Conservation (phyloP, 2,888 invertebrate species). For the Tigriopus californicus region DNA sequence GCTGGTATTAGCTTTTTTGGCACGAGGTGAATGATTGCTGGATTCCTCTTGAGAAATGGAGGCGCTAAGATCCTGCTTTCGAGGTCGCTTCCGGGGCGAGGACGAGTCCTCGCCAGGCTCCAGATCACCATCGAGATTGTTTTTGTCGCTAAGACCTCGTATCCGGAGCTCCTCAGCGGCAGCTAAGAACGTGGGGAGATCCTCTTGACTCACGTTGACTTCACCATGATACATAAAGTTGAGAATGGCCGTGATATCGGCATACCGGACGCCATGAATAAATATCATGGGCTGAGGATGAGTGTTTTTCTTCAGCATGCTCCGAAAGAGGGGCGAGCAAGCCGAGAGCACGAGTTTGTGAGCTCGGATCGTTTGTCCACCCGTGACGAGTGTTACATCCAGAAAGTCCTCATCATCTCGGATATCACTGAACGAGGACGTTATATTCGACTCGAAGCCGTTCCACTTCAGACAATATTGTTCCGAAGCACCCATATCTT, state of each 20-base stretch:
- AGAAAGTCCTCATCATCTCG: constrained; percentile 9
- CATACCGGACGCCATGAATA: constrained; percentile 18
- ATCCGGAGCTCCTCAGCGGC: constrained; percentile 19
- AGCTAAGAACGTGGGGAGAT: constrained; percentile 17
- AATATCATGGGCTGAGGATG: constrained; percentile 19
- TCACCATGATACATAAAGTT: constrained; percentile 20
- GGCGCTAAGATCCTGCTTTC: too few relatives aligned
- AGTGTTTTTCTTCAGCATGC: constrained; percentile 1
- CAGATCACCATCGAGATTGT: too few relatives aligned
- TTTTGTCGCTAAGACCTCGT: constrained; percentile 19
- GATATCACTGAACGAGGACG: not conserved
- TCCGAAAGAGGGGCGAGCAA: constrained; percentile 1
- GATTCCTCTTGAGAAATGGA: too few relatives aligned
- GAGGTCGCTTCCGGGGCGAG: too few relatives aligned
- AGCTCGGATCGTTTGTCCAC: not conserved
- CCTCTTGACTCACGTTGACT: constrained; percentile 19
- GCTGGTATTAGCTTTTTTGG: too few relatives aligned
- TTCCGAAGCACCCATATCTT: not conserved
- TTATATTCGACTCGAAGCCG: constrained; percentile 4
- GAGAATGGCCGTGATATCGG: constrained; percentile 19
- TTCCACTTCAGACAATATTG: constrained; percentile 7
- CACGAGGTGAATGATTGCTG: too few relatives aligned
- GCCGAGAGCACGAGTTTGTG: constrained; percentile 9
- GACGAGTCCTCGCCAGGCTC: too few relatives aligned
- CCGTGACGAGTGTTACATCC: constrained; percentile 1